Percentiles rank a stretch among this genome's conserved stretches.
These are phyloP conservation scores for Drosophila histrio DNA, from an alignment of 2,888 invertebrate species.

Conservation along the genomic window DNA sequence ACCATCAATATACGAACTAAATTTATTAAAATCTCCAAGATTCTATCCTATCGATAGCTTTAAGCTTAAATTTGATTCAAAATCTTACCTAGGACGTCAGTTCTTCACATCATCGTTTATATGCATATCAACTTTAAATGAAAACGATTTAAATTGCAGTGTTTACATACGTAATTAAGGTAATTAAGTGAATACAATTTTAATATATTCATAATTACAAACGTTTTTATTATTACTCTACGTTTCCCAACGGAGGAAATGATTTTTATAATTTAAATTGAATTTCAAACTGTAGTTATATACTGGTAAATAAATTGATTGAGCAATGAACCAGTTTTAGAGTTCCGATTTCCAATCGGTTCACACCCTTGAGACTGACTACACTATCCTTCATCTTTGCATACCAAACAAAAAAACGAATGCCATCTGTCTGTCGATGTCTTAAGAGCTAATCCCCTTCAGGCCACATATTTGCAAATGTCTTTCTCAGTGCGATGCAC, in stretches of 20 bases:
- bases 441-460: conserved; percentile 51
- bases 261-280: not conserved
- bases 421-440: conserved; percentile 4
- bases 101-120: too few species aligned
- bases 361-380: not conserved
- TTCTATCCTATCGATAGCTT: too few species aligned
- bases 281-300: not conserved
- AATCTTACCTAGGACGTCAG: too few species aligned
- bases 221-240: not conserved
- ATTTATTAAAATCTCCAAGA: too few species aligned
- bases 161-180: not conserved
- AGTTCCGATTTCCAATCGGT: not conserved
- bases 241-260: not conserved
- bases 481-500: conserved; percentile 14
- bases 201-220: not conserved
- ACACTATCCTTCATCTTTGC: not conserved
- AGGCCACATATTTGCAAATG: conserved; percentile 51
- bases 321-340: not conserved
- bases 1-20: too few species aligned
- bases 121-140: not conserved
- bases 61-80: too few species aligned
- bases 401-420: too few species aligned
- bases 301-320: not conserved
- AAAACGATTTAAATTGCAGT: not conserved
- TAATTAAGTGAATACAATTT: not conserved